Conservation (phyloP, 2,888 invertebrate genomes). For the Lasioglossum pauxillum region DNA sequence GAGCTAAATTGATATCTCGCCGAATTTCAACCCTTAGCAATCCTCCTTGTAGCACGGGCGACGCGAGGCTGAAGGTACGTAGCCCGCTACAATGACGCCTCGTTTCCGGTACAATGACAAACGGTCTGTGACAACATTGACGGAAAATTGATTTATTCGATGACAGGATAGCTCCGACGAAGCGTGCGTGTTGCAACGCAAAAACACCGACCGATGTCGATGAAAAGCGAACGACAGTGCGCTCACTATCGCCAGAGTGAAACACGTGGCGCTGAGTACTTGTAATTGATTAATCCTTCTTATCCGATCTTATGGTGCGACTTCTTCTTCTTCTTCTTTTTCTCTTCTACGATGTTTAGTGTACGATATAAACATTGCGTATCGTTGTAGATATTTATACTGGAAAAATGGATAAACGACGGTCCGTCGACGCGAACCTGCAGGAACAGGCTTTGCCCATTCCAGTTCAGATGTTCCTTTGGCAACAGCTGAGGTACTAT, state of each 20-base stretch:
- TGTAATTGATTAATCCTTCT: conserved; percentile 10
- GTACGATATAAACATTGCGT: not conserved
- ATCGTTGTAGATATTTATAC: conserved; percentile 40
- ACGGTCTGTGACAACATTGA: not conserved
- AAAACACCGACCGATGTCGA: conserved; percentile 41
- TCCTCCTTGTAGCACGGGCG: not conserved
- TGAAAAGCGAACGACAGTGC: conserved; percentile 30
- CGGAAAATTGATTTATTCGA: conserved; percentile 44
- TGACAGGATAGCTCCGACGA: conserved; percentile 14
- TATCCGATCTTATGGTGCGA: not conserved
- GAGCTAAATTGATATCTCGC: not conserved
- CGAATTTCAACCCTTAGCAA: not conserved
- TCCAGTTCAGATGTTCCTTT: conserved; percentile 98
- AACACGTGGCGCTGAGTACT: conserved; percentile 60
- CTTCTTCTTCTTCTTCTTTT: not conserved
- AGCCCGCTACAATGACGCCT: not conserved
- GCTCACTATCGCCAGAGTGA: conserved; percentile 51
- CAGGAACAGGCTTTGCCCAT: conserved; percentile 94
- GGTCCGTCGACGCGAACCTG: conserved; percentile 87
- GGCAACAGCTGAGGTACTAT: conserved; percentile 94
- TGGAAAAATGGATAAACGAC: conserved; percentile 76
- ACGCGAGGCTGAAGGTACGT: not conserved
- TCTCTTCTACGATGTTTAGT: not conserved
- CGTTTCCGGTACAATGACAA: not conserved
- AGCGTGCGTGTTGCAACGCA: conserved; percentile 13